Percentiles rank a stretch among this genome's conserved stretches.
These are phyloP conservation scores for Huso huso DNA, from an alignment of 2,797 vertebrate species.

Conservation along the genomic window DNA sequence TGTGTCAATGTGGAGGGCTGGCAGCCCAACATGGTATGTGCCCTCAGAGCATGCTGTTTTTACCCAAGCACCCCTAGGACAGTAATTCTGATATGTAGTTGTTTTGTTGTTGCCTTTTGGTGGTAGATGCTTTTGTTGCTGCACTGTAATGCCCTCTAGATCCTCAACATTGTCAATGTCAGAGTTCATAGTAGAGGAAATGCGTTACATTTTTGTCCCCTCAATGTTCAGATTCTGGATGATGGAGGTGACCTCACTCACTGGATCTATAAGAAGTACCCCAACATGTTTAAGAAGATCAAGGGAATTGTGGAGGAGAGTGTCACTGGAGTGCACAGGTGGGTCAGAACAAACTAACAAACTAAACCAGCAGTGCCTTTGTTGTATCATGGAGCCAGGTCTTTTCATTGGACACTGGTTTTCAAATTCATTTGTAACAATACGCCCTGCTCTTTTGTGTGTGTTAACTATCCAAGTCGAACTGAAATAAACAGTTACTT, in stretches of 20 bases:
- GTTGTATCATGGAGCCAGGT: no score
- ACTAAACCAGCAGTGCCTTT: neutral
- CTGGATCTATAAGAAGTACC: conserved; percentile 98
- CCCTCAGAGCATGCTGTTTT: neutral
- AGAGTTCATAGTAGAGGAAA: neutral
- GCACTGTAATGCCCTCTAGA: neutral
- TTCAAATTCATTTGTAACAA: no score
- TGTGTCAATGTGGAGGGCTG: conserved; percentile 95
- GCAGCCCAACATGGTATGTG: conserved; percentile 96
- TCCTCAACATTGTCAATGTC: neutral
- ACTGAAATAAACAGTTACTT: no score
- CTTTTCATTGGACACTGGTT: no score
- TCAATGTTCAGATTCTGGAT: conserved; percentile 76
- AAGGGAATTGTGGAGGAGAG: conserved; percentile 98
- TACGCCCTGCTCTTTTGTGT: no score
- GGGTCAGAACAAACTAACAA: conserved; percentile 12
- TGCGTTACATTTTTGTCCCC: neutral
- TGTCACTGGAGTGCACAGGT: conserved; percentile 95
- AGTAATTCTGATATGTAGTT: no score
- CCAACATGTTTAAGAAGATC: conserved; percentile 98
- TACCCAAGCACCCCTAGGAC: no score
- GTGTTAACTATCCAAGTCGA: no score
- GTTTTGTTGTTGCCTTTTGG: no score
- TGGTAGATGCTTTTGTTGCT: neutral
- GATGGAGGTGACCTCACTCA: conserved; percentile 94